Evolutionary conservation across 2,797 vertebrate species (phyloP).

Genomic region (Chelidonichthys spinosus): DNA sequence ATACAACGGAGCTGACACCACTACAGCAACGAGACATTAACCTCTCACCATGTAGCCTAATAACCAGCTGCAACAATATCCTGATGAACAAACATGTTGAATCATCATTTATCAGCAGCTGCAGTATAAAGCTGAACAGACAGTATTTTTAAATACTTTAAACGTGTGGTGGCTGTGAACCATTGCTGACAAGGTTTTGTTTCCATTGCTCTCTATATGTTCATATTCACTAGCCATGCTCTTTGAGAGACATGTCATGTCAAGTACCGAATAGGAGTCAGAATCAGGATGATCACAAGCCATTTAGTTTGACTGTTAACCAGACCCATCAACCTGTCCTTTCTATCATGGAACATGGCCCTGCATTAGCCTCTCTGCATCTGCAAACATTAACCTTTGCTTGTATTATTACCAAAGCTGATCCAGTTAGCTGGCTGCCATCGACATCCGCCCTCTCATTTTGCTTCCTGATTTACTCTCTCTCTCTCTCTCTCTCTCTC

Average conservation of each 20-base stretch:
- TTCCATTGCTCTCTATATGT: background rate
- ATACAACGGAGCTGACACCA: too few species aligned
- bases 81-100: too few species aligned
- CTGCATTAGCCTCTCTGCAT: conserved; percentile 66
- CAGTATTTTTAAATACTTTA: too few species aligned
- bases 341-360: conserved; percentile 41
- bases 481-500: conserved; percentile 1
- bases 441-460: conserved; percentile 55
- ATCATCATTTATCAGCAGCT: too few species aligned
- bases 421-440: conserved; percentile 68
- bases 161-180: background rate
- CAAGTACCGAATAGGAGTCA: conserved; percentile 31
- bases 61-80: too few species aligned
- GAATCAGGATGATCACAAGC: conserved; percentile 49
- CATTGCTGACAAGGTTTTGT: background rate
- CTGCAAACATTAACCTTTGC: conserved; percentile 76
- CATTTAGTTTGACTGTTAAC: conserved; percentile 63
- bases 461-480: conserved; percentile 44
- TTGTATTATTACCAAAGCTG: conserved; percentile 67
- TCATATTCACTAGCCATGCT: conserved; percentile 5
- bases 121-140: too few species aligned
- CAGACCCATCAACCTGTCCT: conserved; percentile 60
- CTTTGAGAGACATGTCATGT: conserved; percentile 28
- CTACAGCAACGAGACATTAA: too few species aligned
- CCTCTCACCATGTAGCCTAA: too few species aligned